Evolutionary conservation across 1,140 invertebrate genomes (phyloP), one percentile per base, ranked within the genome.

Genomic region (Pachypeltis micranthus): DNA sequence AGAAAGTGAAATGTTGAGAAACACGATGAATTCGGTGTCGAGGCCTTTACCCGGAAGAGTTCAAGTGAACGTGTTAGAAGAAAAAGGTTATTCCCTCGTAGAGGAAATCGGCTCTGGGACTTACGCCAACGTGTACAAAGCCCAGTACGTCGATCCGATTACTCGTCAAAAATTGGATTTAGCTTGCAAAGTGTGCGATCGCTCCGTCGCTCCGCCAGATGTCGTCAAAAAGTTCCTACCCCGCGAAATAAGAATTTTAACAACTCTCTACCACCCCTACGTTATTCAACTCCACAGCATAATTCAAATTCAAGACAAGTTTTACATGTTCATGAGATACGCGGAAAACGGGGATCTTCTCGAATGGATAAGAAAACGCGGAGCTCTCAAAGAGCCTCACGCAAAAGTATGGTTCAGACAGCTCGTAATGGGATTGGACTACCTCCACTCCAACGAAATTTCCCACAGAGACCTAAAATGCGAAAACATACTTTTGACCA

Each of bases 151-250:
- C 7, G 31, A 39, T 39, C 31, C 31, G 31, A 16, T 39, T 7
- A 39, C 7, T 16, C 7, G 31, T 10, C 7, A 39, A 16, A 39
- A 39, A 39, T 39, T 39, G 16, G 31, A 39, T 66, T 76, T 93
- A 34, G 92, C 92, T 1, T 91, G 91, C 71, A 95, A 95, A 77
- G 90, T 93, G 68, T 91, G 93, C 68, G 87, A 92, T 71, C 88
- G 88, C 69, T 83, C 86, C 61, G 88, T 88, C 73, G 89, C 88
- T 1, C 88, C 90, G 1, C 76, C 78, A 25, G 61, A 62, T 24
- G 39, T 62, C 26, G 44, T 25, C n/a, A 51, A 54, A 16, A 51
- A 44, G 19, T 62, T 62, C 26, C 39, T 62, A 10, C 61, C 61
- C 1, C 61, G 61, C 10, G 61, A 62, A 26, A 16, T 62, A 21